Conservation (phyloP, 2,888 invertebrate species). For the Esperia sulphurella region DNA sequence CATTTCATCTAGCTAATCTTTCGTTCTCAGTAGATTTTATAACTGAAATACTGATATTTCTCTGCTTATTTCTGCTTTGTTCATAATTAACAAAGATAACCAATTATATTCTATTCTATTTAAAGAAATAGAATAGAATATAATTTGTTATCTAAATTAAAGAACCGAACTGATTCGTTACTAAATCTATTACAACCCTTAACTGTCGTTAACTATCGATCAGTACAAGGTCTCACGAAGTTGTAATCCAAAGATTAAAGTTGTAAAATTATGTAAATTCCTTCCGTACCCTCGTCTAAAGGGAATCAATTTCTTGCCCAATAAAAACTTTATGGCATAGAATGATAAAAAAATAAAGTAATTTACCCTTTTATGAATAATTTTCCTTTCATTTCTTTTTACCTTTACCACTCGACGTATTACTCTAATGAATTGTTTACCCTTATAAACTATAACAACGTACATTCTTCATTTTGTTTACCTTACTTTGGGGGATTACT, state of each 20-base stretch:
- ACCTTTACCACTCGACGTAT: not conserved
- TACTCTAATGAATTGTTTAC: not conserved
- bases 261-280: constrained; percentile 42
- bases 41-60: too few relatives aligned
- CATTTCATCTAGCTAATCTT: too few relatives aligned
- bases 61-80: too few relatives aligned
- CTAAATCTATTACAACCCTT: not conserved
- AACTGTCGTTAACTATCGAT: constrained; percentile 1
- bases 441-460: not conserved
- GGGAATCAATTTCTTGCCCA: constrained; percentile 16
- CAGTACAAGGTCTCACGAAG: constrained; percentile 19
- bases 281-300: constrained; percentile 16
- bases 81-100: too few relatives aligned
- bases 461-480: not conserved
- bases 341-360: constrained; percentile 10
- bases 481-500: not conserved
- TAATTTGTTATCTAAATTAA: too few relatives aligned
- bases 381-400: constrained; percentile 1
- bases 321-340: constrained; percentile 18
- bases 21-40: too few relatives aligned
- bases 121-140: too few relatives aligned
- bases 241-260: constrained; percentile 34
- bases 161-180: too few relatives aligned
- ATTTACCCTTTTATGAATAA: constrained; percentile 13
- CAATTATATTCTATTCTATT: too few relatives aligned